Evolutionary conservation across 2,888 invertebrate genomes (phyloP).

Genomic region (Busseola fusca): DNA sequence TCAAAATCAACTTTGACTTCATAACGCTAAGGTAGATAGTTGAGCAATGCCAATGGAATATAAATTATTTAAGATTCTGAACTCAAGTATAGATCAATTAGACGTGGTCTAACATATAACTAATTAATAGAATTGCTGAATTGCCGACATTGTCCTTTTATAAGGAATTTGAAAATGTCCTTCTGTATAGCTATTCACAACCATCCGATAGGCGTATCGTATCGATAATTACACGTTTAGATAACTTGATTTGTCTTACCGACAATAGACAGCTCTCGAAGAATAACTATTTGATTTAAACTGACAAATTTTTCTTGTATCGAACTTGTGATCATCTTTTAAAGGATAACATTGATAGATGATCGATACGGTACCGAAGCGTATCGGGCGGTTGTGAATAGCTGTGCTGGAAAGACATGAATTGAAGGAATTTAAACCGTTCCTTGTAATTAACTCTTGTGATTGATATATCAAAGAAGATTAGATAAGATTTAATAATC

Average conservation of each 20-base stretch:
- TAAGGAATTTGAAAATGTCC: slow-evolving; percentile 5
- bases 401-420: neutral
- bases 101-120: slow-evolving; percentile 45
- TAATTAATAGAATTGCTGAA: slow-evolving; percentile 33
- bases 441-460: slow-evolving; percentile 41
- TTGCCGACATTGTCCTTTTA: slow-evolving; percentile 12
- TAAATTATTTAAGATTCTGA: slow-evolving; percentile 1
- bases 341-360: neutral
- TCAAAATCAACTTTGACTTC: neutral
- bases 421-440: slow-evolving; percentile 43
- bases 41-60: neutral
- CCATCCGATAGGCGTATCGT: neutral
- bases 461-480: slow-evolving; percentile 52
- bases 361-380: neutral
- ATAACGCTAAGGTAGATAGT: neutral
- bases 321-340: neutral
- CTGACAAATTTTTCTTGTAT: neutral
- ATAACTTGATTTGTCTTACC: neutral
- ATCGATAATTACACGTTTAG: neutral
- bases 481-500: slow-evolving; percentile 38
- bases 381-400: neutral
- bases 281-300: neutral
- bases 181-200: slow-evolving; percentile 2
- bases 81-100: slow-evolving; percentile 16
- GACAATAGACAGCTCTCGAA: neutral